Percentiles rank a stretch among this genome's conserved stretches.
These are phyloP conservation scores for Alethe diademata DNA, from an alignment of 2,113 vertebrate species.

Conservation along the genomic window DNA sequence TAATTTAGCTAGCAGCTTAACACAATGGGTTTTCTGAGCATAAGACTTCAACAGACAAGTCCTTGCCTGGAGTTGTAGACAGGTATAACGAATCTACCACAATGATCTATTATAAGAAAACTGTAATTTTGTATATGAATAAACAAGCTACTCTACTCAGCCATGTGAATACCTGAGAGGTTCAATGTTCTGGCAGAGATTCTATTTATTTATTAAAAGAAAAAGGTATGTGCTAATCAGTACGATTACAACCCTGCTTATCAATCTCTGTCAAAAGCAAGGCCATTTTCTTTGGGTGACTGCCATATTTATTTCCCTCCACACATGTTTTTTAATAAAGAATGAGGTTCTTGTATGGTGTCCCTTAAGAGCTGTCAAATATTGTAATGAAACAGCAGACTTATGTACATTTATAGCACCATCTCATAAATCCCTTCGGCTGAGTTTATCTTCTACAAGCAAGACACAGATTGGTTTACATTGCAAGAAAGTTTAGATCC, in stretches of 20 bases:
- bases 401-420: conserved; percentile 7
- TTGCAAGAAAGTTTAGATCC: not conserved
- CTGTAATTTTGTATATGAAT: not conserved
- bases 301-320: conserved; percentile 23
- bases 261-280: conserved; percentile 33
- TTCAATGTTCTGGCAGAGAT: not conserved
- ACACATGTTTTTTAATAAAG: conserved; percentile 15
- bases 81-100: not conserved
- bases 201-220: not conserved
- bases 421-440: conserved; percentile 43
- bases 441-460: conserved; percentile 18
- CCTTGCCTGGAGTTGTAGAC: not conserved
- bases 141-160: not conserved
- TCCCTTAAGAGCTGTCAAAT: conserved; percentile 43
- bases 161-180: not conserved
- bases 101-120: conserved; percentile 27
- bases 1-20: not conserved
- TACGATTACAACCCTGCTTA: conserved; percentile 16
- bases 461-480: conserved; percentile 32
- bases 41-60: conserved; percentile 11
- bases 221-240: not conserved
- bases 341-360: conserved; percentile 13
- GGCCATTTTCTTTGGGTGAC: conserved; percentile 21
- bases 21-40: conserved; percentile 22
- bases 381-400: not conserved